A percentile compares a stretch with the other conserved stretches of the same genome.
Evolutionary conservation across 2,113 vertebrate species (phyloP).

Genomic region (Lophochroa leadbeateri): DNA sequence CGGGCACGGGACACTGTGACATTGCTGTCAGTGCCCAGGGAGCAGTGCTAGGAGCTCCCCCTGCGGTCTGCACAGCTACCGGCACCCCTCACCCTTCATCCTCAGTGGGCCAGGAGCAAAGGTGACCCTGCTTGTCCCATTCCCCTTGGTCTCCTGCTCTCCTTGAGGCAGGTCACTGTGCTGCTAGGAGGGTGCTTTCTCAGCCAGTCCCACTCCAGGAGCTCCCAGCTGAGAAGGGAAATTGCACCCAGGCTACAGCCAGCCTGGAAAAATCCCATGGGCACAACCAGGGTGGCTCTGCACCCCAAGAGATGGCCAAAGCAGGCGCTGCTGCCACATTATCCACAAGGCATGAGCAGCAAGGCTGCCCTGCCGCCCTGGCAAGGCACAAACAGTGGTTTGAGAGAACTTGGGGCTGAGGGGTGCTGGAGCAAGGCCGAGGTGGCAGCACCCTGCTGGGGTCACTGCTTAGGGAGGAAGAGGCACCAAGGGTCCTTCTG

Average conservation of each 20-base stretch:
- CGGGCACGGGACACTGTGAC: background rate
- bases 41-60: background rate
- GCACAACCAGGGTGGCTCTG: background rate
- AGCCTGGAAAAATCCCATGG: background rate
- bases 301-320: background rate
- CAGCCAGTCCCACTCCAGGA: background rate
- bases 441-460: background rate
- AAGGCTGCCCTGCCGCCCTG: background rate
- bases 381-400: background rate
- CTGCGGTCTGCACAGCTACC: background rate
- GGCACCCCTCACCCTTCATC: background rate
- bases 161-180: background rate
- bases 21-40: background rate
- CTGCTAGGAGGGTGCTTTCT: background rate
- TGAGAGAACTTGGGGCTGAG: background rate
- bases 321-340: background rate
- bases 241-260: background rate
- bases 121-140: rapidly evolving
- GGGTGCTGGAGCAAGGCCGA: background rate
- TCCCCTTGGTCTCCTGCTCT: background rate
- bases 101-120: rapidly evolving
- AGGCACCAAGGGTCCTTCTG: background rate
- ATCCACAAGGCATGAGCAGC: rapidly evolving
- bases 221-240: background rate
- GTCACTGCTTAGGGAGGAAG: background rate